Percentiles rank a stretch among this genome's conserved stretches.
These are phyloP conservation scores for Hippocampus zosterae DNA, from an alignment of 2,113 vertebrate species.

Conservation along the genomic window DNA sequence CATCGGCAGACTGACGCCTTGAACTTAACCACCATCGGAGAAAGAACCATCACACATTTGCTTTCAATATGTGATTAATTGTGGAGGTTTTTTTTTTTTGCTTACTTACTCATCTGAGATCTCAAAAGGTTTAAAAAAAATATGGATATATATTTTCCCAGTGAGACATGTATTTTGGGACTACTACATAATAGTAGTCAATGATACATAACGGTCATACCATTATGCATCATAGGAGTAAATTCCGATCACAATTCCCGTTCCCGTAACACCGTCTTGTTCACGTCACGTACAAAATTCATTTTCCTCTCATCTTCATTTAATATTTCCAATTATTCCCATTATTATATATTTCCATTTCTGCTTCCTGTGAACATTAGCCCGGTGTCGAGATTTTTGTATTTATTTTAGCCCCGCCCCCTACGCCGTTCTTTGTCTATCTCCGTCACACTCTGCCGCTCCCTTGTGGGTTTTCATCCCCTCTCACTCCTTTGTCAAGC, in stretches of 20 bases:
- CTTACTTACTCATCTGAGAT: not conserved
- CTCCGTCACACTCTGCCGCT: constrained; percentile 39
- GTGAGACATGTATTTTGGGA: too few relatives aligned
- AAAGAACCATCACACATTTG: constrained; percentile 32
- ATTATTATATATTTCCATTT: too few relatives aligned
- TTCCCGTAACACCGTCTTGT: constrained; percentile 28
- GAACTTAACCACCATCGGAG: constrained; percentile 37
- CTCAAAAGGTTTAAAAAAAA: not conserved
- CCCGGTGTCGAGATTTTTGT: constrained; percentile 39
- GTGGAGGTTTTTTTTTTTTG: not conserved
- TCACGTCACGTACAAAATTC: constrained; percentile 49
- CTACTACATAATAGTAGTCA: not conserved
- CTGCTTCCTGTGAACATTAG: constrained; percentile 46
- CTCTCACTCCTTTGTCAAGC: constrained; percentile 61
- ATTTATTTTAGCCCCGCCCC: constrained; percentile 15
- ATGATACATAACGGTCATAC: not conserved
- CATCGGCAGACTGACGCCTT: constrained; percentile 40
- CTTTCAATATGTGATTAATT: constrained; percentile 31
- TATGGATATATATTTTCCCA: not conserved
- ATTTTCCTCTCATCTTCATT: constrained; percentile 34
- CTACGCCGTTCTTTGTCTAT: constrained; percentile 34
- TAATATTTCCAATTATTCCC: constrained; percentile 41
- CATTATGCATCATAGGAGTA: not conserved
- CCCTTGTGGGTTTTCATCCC: constrained; percentile 45
- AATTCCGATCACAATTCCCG: constrained; percentile 26